Base-by-base conservation (phyloP, 2,113 vertebrate species). In the Enhydra lutris region DNA sequence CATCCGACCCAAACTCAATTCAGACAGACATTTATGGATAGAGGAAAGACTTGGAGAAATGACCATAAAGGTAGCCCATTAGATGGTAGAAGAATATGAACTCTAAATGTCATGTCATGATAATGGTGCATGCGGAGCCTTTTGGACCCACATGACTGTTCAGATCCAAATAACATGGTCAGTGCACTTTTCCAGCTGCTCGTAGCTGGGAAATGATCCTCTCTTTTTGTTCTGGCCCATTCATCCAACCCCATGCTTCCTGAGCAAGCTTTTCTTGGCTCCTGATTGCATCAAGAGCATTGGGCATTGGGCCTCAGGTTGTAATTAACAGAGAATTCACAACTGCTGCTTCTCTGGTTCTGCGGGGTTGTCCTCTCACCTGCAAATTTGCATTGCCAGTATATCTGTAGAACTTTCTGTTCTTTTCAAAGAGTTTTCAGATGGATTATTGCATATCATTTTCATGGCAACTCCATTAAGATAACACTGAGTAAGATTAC, bases 291-390 rank as follows among this genome's bases (percentile, higher is more conserved):
- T n/a, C 76, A 61, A 95, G 82, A 93, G 76, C 86, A 71, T 29
- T 73, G 87, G 29, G 86, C 71, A 74, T 6, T 47, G 79, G 79
- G 65, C 78, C 94, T 97, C 95, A 97, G 31, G 87, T 21, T 57
- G 83, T 79, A 96, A 21, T 90, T 67, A 93, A 59, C 39, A 36
- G 80, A 95, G 83, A 83, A 83, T 79, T 83, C 94, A 86, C 92
- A 98, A 83, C 86, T 89, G 98, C 80, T 57, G 87, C 52, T 55
- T 91, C 59, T n/a, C 4, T 90, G 59, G 50, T 91, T 83, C 21
- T 8, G 0, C 6, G 23, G 57, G 31, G 59, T 61, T 91, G 50
- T 83, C 61, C 65, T 87, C 82, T 95, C 85, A 94, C 83, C 96
- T 96, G 92, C 87, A 83, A 34, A 87, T 92, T 23, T 85, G 80